These are phyloP conservation scores for Hirtodrosophila trivittata DNA, from an alignment of 2,888 invertebrate genomes.

Conservation along the genomic window DNA sequence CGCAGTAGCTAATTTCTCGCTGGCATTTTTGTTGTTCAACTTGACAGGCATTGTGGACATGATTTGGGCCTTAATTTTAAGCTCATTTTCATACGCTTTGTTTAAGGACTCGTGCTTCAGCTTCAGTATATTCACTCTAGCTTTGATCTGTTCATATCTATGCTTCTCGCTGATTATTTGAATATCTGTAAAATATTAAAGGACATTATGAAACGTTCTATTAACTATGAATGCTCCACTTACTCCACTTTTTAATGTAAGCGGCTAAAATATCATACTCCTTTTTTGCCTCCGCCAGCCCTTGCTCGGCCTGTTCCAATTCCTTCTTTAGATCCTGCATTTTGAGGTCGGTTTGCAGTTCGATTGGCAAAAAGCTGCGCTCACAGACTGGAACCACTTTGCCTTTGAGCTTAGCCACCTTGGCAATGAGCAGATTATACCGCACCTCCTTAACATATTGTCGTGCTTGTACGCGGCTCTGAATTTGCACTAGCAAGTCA, in stretches of 20 bases:
- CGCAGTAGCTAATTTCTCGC: constrained; percentile 68
- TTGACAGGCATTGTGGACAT: constrained; percentile 78
- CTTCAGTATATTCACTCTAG: constrained; percentile 72
- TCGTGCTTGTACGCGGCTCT: constrained; percentile 78
- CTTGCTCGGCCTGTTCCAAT: constrained; percentile 52
- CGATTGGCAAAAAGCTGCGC: constrained; percentile 76
- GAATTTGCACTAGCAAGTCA: constrained; percentile 75
- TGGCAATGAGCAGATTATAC: constrained; percentile 79
- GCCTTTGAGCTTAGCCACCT: constrained; percentile 72
- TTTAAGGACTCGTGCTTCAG: constrained; percentile 69
- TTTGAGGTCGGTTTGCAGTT: constrained; percentile 77
- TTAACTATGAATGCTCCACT: constrained; percentile 16
- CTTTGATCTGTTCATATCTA: constrained; percentile 60
- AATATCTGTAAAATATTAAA: constrained; percentile 67
- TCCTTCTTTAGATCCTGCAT: constrained; percentile 72
- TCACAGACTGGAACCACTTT: constrained; percentile 73
- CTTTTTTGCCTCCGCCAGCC: constrained; percentile 58
- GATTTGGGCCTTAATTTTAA: constrained; percentile 65
- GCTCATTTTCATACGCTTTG: constrained; percentile 67
- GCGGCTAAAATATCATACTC: constrained; percentile 71
- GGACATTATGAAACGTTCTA: background rate
- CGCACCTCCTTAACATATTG: constrained; percentile 77
- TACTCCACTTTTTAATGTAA: constrained; percentile 80
- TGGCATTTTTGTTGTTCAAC: constrained; percentile 71
- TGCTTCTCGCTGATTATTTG: constrained; percentile 73